These are phyloP conservation scores for Clusia tigrina DNA, from an alignment of 2,888 invertebrate genomes.

Conservation along the genomic window DNA sequence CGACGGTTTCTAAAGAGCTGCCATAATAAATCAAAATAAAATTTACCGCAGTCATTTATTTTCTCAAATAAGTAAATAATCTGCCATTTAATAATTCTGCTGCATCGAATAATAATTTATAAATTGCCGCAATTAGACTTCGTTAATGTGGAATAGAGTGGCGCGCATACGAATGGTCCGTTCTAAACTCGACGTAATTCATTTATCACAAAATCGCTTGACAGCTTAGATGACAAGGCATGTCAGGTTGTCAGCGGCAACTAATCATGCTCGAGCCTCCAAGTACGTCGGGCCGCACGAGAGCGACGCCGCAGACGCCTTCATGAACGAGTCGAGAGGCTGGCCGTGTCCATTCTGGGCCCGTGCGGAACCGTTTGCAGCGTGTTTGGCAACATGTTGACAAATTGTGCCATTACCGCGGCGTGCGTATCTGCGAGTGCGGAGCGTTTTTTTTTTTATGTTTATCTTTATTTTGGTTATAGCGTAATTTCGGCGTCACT, in stretches of 20 bases:
- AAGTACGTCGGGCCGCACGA: neutral
- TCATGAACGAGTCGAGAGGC: neutral
- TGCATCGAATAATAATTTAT: too few species aligned
- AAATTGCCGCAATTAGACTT: too few species aligned
- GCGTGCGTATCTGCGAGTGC: neutral
- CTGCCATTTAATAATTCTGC: too few species aligned
- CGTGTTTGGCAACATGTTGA: neutral
- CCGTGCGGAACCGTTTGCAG: neutral
- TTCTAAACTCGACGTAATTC: too few species aligned
- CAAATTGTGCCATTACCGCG: neutral
- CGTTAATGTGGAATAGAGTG: neutral
- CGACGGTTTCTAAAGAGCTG: too few species aligned
- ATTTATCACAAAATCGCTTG: slow-evolving; percentile 48
- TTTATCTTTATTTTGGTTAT: too few species aligned
- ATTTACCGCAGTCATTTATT: too few species aligned
- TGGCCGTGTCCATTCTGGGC: neutral
- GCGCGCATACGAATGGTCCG: too few species aligned
- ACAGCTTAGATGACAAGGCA: slow-evolving; percentile 60
- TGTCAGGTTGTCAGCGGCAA: slow-evolving; percentile 60
- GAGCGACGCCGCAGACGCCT: slow-evolving; percentile 8
- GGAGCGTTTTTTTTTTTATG: neutral
- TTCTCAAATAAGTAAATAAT: too few species aligned
- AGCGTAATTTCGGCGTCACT: too few species aligned
- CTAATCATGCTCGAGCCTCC: slow-evolving; percentile 51
- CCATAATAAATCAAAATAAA: too few species aligned